Evolutionary conservation across 2,888 invertebrate genomes (phyloP).

Genomic region (Apotomis turbidana): DNA sequence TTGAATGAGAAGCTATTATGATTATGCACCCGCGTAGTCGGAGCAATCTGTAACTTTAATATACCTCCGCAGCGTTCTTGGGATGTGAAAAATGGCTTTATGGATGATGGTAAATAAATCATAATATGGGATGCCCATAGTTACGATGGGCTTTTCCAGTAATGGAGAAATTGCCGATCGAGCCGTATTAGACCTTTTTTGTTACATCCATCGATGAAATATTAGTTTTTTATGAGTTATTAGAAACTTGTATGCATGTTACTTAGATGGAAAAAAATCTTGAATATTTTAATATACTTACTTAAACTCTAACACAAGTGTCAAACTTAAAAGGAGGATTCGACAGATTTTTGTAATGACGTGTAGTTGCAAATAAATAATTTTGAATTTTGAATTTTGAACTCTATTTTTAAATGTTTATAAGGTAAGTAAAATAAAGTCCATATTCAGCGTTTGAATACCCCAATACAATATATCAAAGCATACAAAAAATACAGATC

Average conservation of each 20-base stretch:
- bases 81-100: conserved; percentile 38
- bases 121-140: conserved; percentile 33
- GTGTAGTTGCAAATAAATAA: too few species aligned
- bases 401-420: too few species aligned
- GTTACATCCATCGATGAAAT: conserved; percentile 2
- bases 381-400: too few species aligned
- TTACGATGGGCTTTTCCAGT: conserved; percentile 26
- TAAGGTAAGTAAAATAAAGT: too few species aligned
- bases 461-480: too few species aligned
- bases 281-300: too few species aligned
- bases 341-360: too few species aligned
- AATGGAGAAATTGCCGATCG: conserved; percentile 30
- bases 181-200: conserved; percentile 18
- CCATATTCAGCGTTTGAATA: too few species aligned
- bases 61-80: conserved; percentile 20
- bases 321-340: too few species aligned
- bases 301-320: too few species aligned
- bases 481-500: too few species aligned
- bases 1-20: not conserved
- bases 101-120: conserved; percentile 41
- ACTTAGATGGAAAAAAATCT: too few species aligned
- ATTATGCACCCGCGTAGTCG: not conserved
- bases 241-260: conserved; percentile 5
- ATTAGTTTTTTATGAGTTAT: not conserved
- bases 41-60: conserved; percentile 30